Base-by-base conservation (phyloP, 2,113 vertebrate species). In the Pluvialis apricaria region DNA sequence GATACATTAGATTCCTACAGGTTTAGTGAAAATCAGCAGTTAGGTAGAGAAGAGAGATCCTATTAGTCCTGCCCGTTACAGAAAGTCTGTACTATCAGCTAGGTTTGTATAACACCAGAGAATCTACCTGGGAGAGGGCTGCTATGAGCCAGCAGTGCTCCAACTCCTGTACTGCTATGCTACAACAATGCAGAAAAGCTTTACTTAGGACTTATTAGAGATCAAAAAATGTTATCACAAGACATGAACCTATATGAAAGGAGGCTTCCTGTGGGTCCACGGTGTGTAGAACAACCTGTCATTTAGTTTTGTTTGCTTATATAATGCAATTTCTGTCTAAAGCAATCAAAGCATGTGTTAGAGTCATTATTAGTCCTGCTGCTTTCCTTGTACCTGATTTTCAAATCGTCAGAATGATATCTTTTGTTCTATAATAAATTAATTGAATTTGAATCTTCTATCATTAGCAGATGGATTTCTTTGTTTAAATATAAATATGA, bases 361-460 rank as follows among this genome's bases (percentile, higher is more conserved):
- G 52, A 84, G 81, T 54, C 55, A 45, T 95, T 89, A 94, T 82
- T 34, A 72, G 58, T 57, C 92, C 86, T 82, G 21, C 71, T 89
- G 31, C 52, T 85, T 60, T 22, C 52, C 57, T 82, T 75, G 38
- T 91, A 87, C 21, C 70, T 85, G 78, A 69, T 87, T 84, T 82
- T 75, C 65, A 68, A 82, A 95, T 89, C 0, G 0, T 84, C 81
- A 89, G 65, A 95, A 86, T 45, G 4, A 9, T 14, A n/a, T 51
- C 66, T 69, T 96, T 97, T 96, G 86, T 95, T 96, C 90, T 81
- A 81, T 83, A 92, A 95, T 91, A 83, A 96, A 91, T 92, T 92
- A 96, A 90, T 95, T 92, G 49, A 4, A 61, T 88, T 91, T 94
- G 40, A 88, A 73, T 88, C 75, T 62, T 92, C 78, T 26, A 4